Evolutionary conservation across 2,113 vertebrate species (phyloP).

Genomic region (Pholis gunnellus): DNA sequence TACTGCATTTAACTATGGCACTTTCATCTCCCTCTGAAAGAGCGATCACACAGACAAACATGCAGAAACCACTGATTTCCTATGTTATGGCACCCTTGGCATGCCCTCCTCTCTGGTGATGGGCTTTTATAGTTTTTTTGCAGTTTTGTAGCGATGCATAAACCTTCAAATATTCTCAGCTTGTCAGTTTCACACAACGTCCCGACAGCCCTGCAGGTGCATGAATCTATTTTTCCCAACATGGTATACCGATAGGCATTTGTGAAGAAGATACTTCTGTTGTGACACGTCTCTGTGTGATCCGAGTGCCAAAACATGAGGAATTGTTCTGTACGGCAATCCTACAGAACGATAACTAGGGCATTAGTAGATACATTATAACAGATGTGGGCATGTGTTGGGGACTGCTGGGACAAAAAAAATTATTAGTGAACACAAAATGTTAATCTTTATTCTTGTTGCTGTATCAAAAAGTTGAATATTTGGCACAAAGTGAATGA

Average conservation of each 20-base stretch:
- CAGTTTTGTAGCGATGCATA: conserved; percentile 34
- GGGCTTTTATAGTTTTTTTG: conserved; percentile 26
- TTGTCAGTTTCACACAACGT: conserved; percentile 61
- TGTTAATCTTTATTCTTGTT: not conserved
- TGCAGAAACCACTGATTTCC: conserved; percentile 35
- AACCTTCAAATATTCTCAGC: conserved; percentile 46
- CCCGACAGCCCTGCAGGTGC: conserved; percentile 35
- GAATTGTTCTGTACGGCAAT: conserved; percentile 18
- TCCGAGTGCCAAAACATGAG: conserved; percentile 34
- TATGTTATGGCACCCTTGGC: conserved; percentile 26
- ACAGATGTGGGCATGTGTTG: conserved; percentile 3
- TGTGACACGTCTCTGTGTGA: conserved; percentile 32
- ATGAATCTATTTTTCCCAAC: conserved; percentile 23
- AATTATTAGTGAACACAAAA: conserved; percentile 4
- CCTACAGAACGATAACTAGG: conserved; percentile 30
- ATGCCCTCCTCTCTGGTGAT: conserved; percentile 33
- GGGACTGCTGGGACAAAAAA: not conserved
- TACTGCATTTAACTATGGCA: conserved; percentile 32
- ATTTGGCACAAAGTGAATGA: not conserved
- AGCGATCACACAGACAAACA: conserved; percentile 43
- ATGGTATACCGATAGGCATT: conserved; percentile 27
- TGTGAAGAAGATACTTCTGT: conserved; percentile 37
- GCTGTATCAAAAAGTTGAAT: not conserved
- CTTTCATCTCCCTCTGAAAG: conserved; percentile 48
- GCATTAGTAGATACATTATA: conserved; percentile 3